Conservation (phyloP, 2,888 invertebrate species). For the Pogonocherus hispidulus region DNA sequence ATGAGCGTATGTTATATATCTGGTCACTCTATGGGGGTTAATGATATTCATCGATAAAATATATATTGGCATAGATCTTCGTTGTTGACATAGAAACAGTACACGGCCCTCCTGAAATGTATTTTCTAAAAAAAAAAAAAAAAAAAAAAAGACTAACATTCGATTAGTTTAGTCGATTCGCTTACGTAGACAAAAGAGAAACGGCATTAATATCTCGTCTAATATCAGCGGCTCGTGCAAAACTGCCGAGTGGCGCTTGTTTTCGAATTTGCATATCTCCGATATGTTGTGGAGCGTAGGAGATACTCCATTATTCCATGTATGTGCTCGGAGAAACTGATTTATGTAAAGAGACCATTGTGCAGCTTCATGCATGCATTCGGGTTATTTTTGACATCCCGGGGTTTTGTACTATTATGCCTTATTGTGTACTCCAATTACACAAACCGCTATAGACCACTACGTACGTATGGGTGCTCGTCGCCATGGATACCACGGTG, state of each 20-base stretch:
- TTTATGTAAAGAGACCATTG: constrained; percentile 13
- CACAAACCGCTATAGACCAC: neutral
- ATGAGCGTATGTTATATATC: no score
- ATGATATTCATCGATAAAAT: no score
- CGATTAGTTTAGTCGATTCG: neutral
- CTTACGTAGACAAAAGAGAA: neutral
- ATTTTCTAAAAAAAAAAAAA: no score
- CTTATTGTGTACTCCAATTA: constrained; percentile 1
- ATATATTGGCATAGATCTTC: no score
- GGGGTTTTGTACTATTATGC: neutral
- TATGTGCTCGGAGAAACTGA: neutral
- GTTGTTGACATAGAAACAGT: no score
- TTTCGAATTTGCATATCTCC: constrained; percentile 22
- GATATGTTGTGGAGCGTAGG: neutral
- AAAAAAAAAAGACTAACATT: no score
- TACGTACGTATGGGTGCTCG: neutral
- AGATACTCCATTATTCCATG: constrained; percentile 6
- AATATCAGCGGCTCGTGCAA: neutral
- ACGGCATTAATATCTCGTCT: neutral
- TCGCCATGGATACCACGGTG: neutral
- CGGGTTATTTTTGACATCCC: constrained; percentile 11
- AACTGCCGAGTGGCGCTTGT: constrained; percentile 5
- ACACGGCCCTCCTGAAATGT: no score
- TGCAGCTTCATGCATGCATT: constrained; percentile 15
- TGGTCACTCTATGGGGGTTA: no score